Percentiles rank a stretch among this genome's conserved stretches.
Evolutionary conservation across 2,113 vertebrate species (phyloP).

Genomic region (cat (Felis catus)): F.catus_Fca126_mat1.0 CM031423.1:54005501-54006000

Average conservation of each 20-base stretch:
- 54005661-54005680: neutral
- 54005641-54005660: neutral
- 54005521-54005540: conserved; percentile 11
- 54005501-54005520: neutral
- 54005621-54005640: neutral
- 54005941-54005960: neutral
- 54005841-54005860: neutral
- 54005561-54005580: neutral
- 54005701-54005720: neutral
- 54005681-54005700: neutral
- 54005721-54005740: neutral
- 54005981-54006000: neutral
- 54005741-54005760: neutral
- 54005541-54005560: neutral
- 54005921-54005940: neutral
- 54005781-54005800: neutral
- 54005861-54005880: neutral
- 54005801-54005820: neutral
- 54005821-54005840: neutral
- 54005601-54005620: neutral
- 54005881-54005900: neutral
- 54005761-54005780: neutral
- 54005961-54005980: neutral
- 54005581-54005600: neutral
- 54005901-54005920: neutral